Evolutionary conservation across 2,113 vertebrate genomes (phyloP), one percentile per base, ranked within the genome.

Genomic region (Hyperopisus bebe): DNA sequence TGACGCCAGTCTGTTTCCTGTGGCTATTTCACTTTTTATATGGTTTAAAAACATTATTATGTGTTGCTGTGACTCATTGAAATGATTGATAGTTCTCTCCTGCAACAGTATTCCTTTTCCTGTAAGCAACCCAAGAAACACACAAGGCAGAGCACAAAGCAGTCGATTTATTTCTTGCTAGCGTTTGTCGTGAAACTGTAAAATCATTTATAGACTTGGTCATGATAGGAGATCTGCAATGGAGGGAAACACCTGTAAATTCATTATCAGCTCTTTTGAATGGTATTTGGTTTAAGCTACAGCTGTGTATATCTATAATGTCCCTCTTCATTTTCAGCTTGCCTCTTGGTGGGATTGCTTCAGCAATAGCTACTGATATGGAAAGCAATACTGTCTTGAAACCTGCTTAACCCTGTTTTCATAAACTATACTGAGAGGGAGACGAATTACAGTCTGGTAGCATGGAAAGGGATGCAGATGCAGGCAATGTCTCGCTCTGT

Each of bases 61-160:
- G 58, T 92, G 89, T 90, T 90, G 90, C 88, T 50, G 77, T 88
- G 87, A 17, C 74, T 58, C n/a, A 88, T 62, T 89, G 88, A 80
- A 77, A 89, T 91, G 90, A 91, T 89, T 42, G 91, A 91, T 91
- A 27, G 44, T 42, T 19, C 31, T 44, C 74, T n/a, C 13, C 58
- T 80, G 47, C 50, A 58, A 15, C 74, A 88, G 89, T 47, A 88
- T 88, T 88, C 74, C 87, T 89, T 87, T 85, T 86, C 48, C 48
- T 47, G 51, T 55, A 47, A 84, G 90, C 42, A 74, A 91, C 87
- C n/a, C 27, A 15, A 15, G 17, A 44, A 31, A 74, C 35, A 74
- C 74, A 74, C 35, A 80, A 19, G 74, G 74, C 74, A 42, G 13
- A 35, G 83, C 8, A 86, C 83, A 48, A 86, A 48, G 83, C 83